These are phyloP conservation scores for Epicampocera succincta DNA, from an alignment of 2,888 invertebrate genomes.

Conservation along the genomic window DNA sequence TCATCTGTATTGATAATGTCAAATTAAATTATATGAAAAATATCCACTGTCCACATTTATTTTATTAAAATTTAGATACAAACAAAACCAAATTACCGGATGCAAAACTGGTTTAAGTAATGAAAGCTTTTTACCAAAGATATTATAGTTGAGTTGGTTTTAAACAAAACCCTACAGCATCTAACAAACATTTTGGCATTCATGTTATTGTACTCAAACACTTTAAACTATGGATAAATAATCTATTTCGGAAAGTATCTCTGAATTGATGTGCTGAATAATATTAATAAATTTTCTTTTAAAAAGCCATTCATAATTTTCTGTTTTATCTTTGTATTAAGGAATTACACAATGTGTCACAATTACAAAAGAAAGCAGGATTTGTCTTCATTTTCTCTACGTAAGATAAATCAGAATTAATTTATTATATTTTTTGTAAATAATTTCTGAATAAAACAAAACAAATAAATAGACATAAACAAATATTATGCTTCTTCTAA, in stretches of 20 bases:
- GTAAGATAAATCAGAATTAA: conserved; percentile 57
- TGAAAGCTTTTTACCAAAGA: too few relatives aligned
- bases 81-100: neutral
- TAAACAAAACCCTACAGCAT: too few relatives aligned
- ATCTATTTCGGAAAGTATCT: neutral
- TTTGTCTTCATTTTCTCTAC: conserved; percentile 55
- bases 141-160: too few relatives aligned
- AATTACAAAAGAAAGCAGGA: conserved; percentile 35
- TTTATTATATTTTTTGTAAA: conserved; percentile 54
- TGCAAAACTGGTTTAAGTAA: too few relatives aligned
- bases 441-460: conserved; percentile 32
- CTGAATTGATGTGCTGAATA: neutral
- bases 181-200: too few relatives aligned
- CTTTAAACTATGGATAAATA: neutral
- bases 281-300: neutral
- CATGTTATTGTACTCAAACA: too few relatives aligned
- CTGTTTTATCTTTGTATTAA: conserved; percentile 3
- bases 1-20: conserved; percentile 13
- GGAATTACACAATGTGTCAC: conserved; percentile 6
- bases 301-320: neutral
- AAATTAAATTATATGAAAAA: conserved; percentile 33
- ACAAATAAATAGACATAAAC: neutral
- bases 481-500: neutral
- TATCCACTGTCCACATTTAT: neutral
- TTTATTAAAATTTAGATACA: neutral